Conservation (phyloP, 2,113 vertebrate species). For the Cephalopterus ornatus region DNA sequence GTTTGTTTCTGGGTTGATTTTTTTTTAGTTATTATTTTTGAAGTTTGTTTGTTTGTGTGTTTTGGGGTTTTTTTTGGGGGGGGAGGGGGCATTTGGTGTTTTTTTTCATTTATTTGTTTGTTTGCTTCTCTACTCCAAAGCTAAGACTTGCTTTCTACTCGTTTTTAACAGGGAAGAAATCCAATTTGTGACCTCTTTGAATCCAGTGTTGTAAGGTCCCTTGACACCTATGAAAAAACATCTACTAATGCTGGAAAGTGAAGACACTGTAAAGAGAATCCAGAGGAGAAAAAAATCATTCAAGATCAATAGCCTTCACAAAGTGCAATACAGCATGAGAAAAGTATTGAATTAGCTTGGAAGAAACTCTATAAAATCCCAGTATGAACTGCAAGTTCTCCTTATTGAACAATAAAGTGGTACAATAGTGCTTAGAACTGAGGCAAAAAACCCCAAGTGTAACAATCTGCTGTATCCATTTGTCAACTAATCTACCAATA, state of each 20-base stretch:
- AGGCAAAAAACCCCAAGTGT: not conserved
- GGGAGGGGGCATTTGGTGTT: too few relatives aligned
- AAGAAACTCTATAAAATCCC: conserved; percentile 42
- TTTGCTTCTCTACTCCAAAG: not conserved
- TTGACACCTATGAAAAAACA: not conserved
- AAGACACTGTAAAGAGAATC: not conserved
- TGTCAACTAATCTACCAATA: conserved; percentile 3
- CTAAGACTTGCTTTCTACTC: not conserved
- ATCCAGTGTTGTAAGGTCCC: not conserved
- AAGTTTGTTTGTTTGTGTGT: too few relatives aligned
- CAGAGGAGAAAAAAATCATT: not conserved
- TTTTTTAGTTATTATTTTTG: not conserved
- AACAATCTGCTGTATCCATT: not conserved
- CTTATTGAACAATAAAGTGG: conserved; percentile 17
- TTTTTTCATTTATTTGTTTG: not conserved
- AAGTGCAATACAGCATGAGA: conserved; percentile 11
- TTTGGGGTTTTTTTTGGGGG: not conserved
- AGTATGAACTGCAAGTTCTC: conserved; percentile 1
- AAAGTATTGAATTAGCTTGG: conserved; percentile 44
- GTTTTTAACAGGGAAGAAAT: not conserved
- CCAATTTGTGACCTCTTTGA: not conserved
- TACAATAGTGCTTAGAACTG: conserved; percentile 1
- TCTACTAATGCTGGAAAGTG: not conserved
- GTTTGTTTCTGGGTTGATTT: not conserved
- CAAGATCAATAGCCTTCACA: not conserved